Evolutionary conservation across 2,113 vertebrate species (phyloP).

Genomic region (Heptranchias perlo): DNA sequence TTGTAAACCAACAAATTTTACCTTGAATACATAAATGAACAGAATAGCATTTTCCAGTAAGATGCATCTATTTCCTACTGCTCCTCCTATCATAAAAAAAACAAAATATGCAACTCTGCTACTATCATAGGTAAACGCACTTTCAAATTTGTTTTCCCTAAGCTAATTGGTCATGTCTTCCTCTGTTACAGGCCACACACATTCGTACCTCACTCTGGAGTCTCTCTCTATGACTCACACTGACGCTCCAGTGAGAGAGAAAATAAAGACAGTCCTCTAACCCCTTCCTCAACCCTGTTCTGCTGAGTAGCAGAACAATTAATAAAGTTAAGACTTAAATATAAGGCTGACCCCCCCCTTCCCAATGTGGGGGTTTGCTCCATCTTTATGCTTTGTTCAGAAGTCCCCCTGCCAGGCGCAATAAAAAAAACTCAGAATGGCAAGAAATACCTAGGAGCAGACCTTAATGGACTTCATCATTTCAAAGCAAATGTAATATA

Average conservation of each 20-base stretch:
- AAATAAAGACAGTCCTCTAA: not conserved
- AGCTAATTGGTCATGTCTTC: not conserved
- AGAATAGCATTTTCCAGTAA: not conserved
- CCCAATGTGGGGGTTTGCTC: not conserved
- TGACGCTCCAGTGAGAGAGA: not conserved
- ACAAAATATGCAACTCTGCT: not conserved
- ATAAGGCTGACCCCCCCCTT: not conserved
- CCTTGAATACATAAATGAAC: not conserved
- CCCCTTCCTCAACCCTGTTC: not conserved
- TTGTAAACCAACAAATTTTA: too few species aligned
- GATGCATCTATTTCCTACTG: not conserved
- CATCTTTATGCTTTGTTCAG: not conserved
- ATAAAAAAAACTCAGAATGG: not conserved
- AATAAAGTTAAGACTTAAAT: not conserved
- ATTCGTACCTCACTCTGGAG: not conserved
- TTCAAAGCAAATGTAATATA: constrained; percentile 7
- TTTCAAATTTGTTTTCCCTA: not conserved
- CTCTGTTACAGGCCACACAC: not conserved
- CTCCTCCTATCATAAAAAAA: not conserved
- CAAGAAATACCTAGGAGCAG: not conserved
- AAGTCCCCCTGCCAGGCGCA: not conserved
- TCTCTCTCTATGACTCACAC: not conserved
- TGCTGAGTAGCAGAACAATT: not conserved
- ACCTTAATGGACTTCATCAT: not conserved
- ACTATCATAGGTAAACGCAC: not conserved